A percentile compares a stretch with the other conserved stretches of the same genome.
Conservation (phyloP, 53 echinoderm and acorn worm species). For the Hippasteria phrygiana region DNA sequence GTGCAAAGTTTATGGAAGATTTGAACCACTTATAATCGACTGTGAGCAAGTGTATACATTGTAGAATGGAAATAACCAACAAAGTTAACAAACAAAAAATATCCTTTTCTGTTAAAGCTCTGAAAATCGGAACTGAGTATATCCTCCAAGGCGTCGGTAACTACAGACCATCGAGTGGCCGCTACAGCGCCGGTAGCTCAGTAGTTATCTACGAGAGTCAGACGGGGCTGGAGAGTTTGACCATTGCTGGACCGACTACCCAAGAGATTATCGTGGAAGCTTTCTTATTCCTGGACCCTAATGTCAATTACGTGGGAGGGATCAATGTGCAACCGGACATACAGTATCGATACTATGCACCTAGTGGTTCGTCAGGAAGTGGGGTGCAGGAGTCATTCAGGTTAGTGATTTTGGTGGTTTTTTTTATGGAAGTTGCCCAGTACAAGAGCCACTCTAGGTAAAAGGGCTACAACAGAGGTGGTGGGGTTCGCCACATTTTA, state of each 20-base stretch:
- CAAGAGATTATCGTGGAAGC: slow-evolving; percentile 38
- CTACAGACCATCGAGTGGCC: slow-evolving; percentile 35
- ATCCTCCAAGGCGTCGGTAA: slow-evolving; percentile 23
- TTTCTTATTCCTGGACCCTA: slow-evolving; percentile 40
- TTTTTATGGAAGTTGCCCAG: no score
- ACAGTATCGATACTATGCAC: slow-evolving; percentile 39
- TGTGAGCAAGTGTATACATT: no score
- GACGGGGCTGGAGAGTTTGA: not conserved
- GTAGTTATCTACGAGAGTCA: slow-evolving; percentile 37
- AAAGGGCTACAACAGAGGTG: no score
- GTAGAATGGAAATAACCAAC: no score
- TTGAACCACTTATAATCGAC: no score
- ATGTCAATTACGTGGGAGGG: slow-evolving; percentile 44
- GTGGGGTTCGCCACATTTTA: no score
- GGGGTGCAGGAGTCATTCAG: slow-evolving; percentile 5
- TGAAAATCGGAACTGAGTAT: slow-evolving; percentile 19
- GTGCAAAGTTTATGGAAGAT: no score
- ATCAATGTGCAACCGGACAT: slow-evolving; percentile 47
- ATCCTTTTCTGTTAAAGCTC: not conserved
- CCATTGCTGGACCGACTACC: slow-evolving; percentile 37
- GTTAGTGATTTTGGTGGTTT: not conserved
- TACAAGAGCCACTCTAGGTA: not conserved
- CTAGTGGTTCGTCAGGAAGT: not conserved
- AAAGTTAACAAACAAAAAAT: no score
- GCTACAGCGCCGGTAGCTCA: slow-evolving; percentile 44